phyloP scores from a whole-genome alignment of 2,888 invertebrate genomes.

The Nipponacmea schrenckii region DNA sequence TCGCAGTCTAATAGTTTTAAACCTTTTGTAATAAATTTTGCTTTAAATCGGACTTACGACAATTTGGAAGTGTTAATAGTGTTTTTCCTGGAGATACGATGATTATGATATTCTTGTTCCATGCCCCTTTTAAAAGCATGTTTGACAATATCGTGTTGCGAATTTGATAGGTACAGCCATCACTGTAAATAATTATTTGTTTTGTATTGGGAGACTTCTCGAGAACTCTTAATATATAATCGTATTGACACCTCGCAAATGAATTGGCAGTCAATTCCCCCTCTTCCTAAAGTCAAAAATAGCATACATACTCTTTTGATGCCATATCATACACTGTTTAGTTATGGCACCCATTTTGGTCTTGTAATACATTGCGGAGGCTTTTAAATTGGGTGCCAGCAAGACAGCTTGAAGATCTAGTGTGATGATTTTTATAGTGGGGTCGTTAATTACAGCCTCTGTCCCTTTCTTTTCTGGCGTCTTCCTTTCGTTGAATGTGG shows the following conservation, averaged over 20 bases:
- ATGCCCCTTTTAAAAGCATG: not conserved
- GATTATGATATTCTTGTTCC: not conserved
- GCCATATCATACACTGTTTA: not conserved
- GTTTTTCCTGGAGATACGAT: not conserved
- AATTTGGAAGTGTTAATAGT: not conserved
- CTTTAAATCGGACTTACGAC: not conserved
- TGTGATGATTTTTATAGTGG: not conserved
- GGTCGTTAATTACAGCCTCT: not conserved
- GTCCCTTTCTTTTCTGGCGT: not conserved
- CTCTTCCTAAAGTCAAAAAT: not conserved
- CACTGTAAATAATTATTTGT: not conserved
- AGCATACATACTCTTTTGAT: not conserved
- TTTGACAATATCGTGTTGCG: not conserved
- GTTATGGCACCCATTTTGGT: not conserved
- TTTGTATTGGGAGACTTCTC: too few relatives aligned
- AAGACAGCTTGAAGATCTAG: not conserved
- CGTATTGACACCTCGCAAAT: not conserved
- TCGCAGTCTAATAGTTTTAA: not conserved
- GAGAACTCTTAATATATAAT: not conserved
- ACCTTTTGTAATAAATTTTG: not conserved
- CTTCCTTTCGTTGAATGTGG: conserved; percentile 4
- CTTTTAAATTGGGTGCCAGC: not conserved
- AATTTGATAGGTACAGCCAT: not conserved
- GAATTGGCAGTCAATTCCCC: not conserved
- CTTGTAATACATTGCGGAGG: not conserved